Percentiles rank a stretch among this genome's conserved stretches.
phyloP scores from a whole-genome alignment of 2,797 vertebrate species.

The Acrocephalus scirpaceus region DNA sequence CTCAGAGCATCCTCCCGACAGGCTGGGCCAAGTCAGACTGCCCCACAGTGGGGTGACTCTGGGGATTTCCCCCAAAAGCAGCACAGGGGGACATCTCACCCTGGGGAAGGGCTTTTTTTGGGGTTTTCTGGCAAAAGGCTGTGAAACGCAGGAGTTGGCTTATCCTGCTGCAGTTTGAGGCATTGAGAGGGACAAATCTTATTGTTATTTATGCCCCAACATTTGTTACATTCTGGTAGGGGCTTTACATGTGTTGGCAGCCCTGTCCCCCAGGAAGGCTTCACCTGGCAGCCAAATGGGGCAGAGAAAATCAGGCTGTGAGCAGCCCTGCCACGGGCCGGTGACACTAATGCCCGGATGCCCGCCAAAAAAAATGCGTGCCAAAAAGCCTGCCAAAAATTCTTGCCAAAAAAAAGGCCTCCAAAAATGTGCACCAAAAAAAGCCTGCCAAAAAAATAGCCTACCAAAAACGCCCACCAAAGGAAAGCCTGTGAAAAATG shows the following conservation, averaged over 20 bases:
- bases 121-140: background rate
- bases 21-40: background rate
- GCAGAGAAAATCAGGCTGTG: background rate
- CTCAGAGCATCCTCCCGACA: background rate
- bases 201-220: background rate
- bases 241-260: background rate
- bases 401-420: too few relatives aligned
- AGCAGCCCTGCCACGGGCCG: rapidly evolving
- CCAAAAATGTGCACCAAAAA: background rate
- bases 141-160: background rate
- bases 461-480: background rate
- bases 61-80: background rate
- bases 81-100: too few relatives aligned
- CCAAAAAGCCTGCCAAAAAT: background rate
- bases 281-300: background rate
- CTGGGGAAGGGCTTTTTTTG: background rate
- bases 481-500: background rate
- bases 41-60: background rate
- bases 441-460: background rate
- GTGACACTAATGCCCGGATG: rapidly evolving
- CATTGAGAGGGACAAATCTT: background rate
- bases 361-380: too few relatives aligned
- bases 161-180: background rate
- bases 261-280: background rate
- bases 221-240: too few relatives aligned